Evolutionary conservation across 2,888 invertebrate genomes (phyloP).

Genomic region (Xylophagus ater): DNA sequence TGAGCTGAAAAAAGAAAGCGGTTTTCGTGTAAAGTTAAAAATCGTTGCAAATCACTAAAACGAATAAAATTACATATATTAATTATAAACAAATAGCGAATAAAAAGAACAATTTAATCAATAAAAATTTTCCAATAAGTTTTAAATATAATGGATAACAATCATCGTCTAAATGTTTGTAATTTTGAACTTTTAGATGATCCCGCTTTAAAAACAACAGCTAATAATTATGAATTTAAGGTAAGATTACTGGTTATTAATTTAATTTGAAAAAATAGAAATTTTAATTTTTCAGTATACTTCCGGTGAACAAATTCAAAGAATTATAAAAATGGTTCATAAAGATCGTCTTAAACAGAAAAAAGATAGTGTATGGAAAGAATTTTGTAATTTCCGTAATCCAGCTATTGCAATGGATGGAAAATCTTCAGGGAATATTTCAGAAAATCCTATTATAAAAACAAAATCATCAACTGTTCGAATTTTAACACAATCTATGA

Average conservation of each 20-base stretch:
- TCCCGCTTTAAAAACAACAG: constrained; percentile 21
- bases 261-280: neutral
- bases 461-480: constrained; percentile 13
- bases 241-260: constrained; percentile 14
- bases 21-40: too few relatives aligned
- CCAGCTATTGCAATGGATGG: neutral
- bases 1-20: too few relatives aligned
- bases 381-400: constrained; percentile 7
- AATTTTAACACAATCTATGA: constrained; percentile 10
- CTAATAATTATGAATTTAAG: constrained; percentile 24
- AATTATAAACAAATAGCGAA: constrained; percentile 3
- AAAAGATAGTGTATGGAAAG: constrained; percentile 12
- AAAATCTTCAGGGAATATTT: neutral
- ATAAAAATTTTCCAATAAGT: too few relatives aligned
- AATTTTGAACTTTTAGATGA: constrained; percentile 20
- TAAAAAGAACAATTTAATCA: too few relatives aligned
- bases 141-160: constrained; percentile 7
- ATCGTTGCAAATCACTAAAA: constrained; percentile 4
- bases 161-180: constrained; percentile 6
- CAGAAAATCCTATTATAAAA: constrained; percentile 7
- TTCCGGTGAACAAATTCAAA: constrained; percentile 13
- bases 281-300: constrained; percentile 10
- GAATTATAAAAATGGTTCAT: constrained; percentile 14
- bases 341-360: constrained; percentile 12
- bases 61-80: constrained; percentile 6